Base-by-base conservation (phyloP, 2,113 vertebrate genomes). In the Rhinopomastus cyanomelas region DNA sequence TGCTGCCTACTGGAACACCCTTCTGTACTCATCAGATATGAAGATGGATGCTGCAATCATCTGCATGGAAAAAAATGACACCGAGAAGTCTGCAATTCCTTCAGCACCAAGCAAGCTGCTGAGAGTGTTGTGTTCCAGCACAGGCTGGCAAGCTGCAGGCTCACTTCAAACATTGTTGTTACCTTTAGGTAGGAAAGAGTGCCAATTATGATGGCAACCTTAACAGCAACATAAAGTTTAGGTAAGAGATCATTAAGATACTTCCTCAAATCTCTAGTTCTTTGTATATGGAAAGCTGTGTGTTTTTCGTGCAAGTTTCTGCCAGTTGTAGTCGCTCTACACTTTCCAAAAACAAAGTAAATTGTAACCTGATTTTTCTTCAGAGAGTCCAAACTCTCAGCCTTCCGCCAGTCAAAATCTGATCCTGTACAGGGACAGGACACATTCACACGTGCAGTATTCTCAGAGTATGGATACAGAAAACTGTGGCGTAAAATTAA, bases 1-100 rank as follows among this genome's bases (percentile, higher is more conserved):
- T 98, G 71, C 98, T 99, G 97, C 99, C 98, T 96, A 98, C 98
- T 42, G 98, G 94, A 12, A 98, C 98, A 81, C 97, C 98, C 86
- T 98, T 98, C 92, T 98, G 98, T 65, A 99, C 98, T 98, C 32
- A 15, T 52, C 90, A 78, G 52, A 83, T 91, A 94, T 89, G 83
- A 93, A 93, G 94, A 93, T 84, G 73, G 95, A 95, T 94, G 72
- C 8, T 78, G 76, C 49, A 65, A 34, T 61, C 68, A 78, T 71
- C 56, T 88, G 49, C 26, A 19, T n/a, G 32, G 82, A 3, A 60
- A 77, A 87, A 87, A 91, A 59, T 22, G n/a, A 69, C 85, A 90
- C 44, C 60, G 26, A 23, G 7, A 91, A 76, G 19, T 42, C 52
- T 71, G 22, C 49, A 27, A 77, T 85, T 92, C 75, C 37, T 77